These are phyloP conservation scores for Nibea albiflora DNA, from an alignment of 2,113 vertebrate genomes.

Conservation along the genomic window DNA sequence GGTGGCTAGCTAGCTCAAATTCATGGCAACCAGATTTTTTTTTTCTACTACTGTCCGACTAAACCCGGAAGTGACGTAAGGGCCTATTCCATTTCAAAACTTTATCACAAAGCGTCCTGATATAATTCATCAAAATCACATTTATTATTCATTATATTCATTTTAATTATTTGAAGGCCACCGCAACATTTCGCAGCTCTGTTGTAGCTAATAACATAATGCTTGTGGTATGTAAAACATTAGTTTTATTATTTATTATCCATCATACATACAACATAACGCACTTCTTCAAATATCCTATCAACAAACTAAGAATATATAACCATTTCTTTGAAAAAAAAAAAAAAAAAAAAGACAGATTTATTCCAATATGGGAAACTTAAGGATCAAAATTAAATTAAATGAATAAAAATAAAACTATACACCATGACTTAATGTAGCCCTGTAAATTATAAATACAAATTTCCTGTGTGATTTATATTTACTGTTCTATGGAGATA, in stretches of 20 bases:
- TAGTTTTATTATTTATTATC: too few relatives aligned
- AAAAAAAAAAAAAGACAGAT: background rate
- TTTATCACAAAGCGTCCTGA: slow-evolving; percentile 7
- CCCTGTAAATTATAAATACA: too few relatives aligned
- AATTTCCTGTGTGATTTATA: too few relatives aligned
- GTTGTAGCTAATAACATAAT: background rate
- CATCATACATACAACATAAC: too few relatives aligned
- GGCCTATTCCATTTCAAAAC: slow-evolving; percentile 42
- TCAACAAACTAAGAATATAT: background rate
- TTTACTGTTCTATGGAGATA: too few relatives aligned
- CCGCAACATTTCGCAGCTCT: background rate
- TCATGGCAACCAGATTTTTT: slow-evolving; percentile 70
- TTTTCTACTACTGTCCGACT: slow-evolving; percentile 71
- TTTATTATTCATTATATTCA: background rate
- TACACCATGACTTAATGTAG: too few relatives aligned
- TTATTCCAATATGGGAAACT: background rate
- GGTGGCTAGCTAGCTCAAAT: slow-evolving; percentile 71
- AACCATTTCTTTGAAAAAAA: background rate
- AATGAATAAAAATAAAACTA: background rate
- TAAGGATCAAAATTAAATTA: background rate
- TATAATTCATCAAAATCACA: background rate
- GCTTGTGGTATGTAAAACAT: background rate
- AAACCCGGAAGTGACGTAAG: slow-evolving; percentile 77
- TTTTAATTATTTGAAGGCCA: too few relatives aligned
- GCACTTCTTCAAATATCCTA: background rate